These are phyloP conservation scores for Macrotus californicus DNA, from an alignment of 2,113 vertebrate genomes.

Conservation along the genomic window DNA sequence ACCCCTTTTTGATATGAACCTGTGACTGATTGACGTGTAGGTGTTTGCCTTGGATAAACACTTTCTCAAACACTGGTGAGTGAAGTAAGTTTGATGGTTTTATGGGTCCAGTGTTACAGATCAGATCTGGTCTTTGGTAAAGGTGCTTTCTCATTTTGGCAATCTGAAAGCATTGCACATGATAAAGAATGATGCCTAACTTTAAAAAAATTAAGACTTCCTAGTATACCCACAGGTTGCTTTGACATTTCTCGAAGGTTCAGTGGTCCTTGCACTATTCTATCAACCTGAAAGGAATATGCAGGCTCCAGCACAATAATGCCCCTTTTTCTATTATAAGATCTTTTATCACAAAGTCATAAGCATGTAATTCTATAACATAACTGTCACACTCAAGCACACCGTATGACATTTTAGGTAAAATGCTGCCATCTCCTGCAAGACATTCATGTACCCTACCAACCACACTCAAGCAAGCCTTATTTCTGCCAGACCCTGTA, in stretches of 20 bases:
- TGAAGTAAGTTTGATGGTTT: background rate
- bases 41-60: background rate
- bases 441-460: too few relatives aligned
- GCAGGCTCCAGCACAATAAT: too few relatives aligned
- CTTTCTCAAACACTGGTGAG: background rate
- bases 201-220: background rate
- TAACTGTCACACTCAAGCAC: too few relatives aligned
- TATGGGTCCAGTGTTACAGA: background rate
- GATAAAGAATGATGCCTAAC: conserved; percentile 23
- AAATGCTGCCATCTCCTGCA: too few relatives aligned
- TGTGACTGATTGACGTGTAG: background rate
- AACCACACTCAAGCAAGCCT: too few relatives aligned
- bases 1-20: background rate
- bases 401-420: too few relatives aligned
- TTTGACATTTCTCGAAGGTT: conserved; percentile 17
- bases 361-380: too few relatives aligned
- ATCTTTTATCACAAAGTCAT: too few relatives aligned
- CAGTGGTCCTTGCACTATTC: background rate
- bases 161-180: background rate
- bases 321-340: too few relatives aligned
- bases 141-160: background rate
- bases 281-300: background rate
- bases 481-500: too few relatives aligned
- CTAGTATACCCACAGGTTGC: background rate
- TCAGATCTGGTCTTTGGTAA: conserved; percentile 9